Evolutionary conservation across 2,113 vertebrate species (phyloP).

Genomic region (Brachyistius frenatus): DNA sequence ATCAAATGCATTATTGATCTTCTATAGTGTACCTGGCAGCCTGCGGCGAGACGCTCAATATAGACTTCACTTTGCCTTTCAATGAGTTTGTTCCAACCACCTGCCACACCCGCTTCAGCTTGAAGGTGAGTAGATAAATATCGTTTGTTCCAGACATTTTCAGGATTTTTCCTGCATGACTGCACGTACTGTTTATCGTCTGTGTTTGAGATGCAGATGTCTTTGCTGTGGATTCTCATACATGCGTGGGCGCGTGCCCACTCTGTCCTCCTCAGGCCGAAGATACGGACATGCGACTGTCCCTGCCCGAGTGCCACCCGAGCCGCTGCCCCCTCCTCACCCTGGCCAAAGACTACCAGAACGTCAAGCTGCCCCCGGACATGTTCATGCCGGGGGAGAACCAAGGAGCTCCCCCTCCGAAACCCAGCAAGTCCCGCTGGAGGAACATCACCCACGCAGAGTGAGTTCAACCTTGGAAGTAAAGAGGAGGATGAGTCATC

Average conservation of each 20-base stretch:
- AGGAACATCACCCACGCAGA: slow-evolving; percentile 95
- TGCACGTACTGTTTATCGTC: not conserved
- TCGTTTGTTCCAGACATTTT: too few species aligned
- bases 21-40: slow-evolving; percentile 95
- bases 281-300: slow-evolving; percentile 95
- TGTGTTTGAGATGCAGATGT: slow-evolving; percentile 14
- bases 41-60: slow-evolving; percentile 96
- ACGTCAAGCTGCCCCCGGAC: slow-evolving; percentile 88
- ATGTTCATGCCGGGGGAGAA: slow-evolving; percentile 88
- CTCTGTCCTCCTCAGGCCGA: slow-evolving; percentile 86
- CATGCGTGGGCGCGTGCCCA: not conserved
- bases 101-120: slow-evolving; percentile 92
- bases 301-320: slow-evolving; percentile 96
- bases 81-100: slow-evolving; percentile 95
- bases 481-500: slow-evolving; percentile 42
- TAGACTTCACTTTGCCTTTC: slow-evolving; percentile 97
- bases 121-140: slow-evolving; percentile 85
- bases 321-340: slow-evolving; percentile 97
- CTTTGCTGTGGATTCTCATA: not conserved
- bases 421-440: slow-evolving; percentile 90
- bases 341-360: slow-evolving; percentile 93
- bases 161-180: not conserved
- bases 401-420: slow-evolving; percentile 84
- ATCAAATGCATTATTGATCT: slow-evolving; percentile 58
- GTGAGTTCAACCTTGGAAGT: slow-evolving; percentile 82